Evolutionary conservation across 2,888 invertebrate genomes (phyloP).

Genomic region (Ectemnius lituratus): DNA sequence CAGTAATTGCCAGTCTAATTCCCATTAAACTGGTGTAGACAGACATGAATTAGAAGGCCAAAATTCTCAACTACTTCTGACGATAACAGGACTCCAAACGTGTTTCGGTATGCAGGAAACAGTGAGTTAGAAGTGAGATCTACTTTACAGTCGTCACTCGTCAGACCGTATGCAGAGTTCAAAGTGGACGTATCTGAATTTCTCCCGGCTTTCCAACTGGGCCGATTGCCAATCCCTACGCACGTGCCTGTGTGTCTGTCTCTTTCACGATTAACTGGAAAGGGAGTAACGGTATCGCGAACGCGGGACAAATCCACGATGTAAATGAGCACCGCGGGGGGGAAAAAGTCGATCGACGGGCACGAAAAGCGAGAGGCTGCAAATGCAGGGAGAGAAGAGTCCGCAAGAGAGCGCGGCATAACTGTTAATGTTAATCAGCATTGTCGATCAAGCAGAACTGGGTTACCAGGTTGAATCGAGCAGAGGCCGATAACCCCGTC

Average conservation of each 20-base stretch:
- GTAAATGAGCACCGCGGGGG: conserved; percentile 17
- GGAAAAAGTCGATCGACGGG: conserved; percentile 13
- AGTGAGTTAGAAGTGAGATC: not conserved
- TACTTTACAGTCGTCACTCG: not conserved
- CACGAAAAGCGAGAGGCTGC: conserved; percentile 24
- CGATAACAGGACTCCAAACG: too few relatives aligned
- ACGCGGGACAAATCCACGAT: conserved; percentile 8
- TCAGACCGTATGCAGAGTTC: not conserved
- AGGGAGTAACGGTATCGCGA: conserved; percentile 39
- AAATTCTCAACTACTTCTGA: too few relatives aligned
- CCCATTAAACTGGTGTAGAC: too few relatives aligned
- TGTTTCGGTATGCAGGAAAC: conserved; percentile 4
- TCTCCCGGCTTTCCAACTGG: conserved; percentile 37
- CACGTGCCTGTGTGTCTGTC: not conserved
- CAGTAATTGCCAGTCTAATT: conserved; percentile 17
- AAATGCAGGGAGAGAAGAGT: conserved; percentile 24
- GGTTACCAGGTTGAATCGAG: conserved; percentile 62
- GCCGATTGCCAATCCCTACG: conserved; percentile 36
- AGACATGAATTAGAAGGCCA: too few relatives aligned
- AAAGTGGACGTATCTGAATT: conserved; percentile 5
- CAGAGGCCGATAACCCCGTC: conserved; percentile 59
- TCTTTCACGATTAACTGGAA: conserved; percentile 16
- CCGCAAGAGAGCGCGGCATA: conserved; percentile 21
- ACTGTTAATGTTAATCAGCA: conserved; percentile 69
- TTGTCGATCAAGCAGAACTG: conserved; percentile 59